Conservation (phyloP, 2,888 invertebrate species). For the Cantharis nigra region DNA sequence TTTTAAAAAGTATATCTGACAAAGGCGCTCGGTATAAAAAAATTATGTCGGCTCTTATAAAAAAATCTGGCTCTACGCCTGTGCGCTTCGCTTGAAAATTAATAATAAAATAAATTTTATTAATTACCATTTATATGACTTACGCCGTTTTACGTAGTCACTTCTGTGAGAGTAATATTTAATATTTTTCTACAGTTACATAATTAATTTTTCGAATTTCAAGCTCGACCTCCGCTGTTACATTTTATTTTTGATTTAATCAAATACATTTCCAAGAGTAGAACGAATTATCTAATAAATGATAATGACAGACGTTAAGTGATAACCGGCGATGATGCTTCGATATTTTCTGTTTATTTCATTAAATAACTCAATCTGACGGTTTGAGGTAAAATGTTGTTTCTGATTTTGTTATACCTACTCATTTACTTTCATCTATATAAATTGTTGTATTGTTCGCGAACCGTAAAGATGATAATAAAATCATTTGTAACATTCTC, state of each 20-base stretch:
- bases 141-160: neutral
- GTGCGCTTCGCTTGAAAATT: neutral
- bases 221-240: neutral
- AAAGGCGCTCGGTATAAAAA: neutral
- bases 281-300: conserved; percentile 13
- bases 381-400: conserved; percentile 17
- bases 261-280: neutral
- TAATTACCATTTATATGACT: neutral
- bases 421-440: neutral
- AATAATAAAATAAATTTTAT: neutral
- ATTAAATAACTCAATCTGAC: conserved; percentile 19
- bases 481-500: neutral
- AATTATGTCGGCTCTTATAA: neutral
- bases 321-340: conserved; percentile 23
- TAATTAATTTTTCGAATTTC: neutral
- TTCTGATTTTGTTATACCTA: neutral
- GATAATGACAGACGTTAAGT: conserved; percentile 22
- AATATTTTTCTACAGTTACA: neutral
- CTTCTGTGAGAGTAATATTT: neutral
- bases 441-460: neutral
- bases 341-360: conserved; percentile 9
- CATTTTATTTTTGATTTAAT: neutral
- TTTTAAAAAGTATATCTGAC: neutral
- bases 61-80: neutral
- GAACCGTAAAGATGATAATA: neutral